Conservation (phyloP, 2,888 invertebrate species). For the Apamea epomidion region DNA sequence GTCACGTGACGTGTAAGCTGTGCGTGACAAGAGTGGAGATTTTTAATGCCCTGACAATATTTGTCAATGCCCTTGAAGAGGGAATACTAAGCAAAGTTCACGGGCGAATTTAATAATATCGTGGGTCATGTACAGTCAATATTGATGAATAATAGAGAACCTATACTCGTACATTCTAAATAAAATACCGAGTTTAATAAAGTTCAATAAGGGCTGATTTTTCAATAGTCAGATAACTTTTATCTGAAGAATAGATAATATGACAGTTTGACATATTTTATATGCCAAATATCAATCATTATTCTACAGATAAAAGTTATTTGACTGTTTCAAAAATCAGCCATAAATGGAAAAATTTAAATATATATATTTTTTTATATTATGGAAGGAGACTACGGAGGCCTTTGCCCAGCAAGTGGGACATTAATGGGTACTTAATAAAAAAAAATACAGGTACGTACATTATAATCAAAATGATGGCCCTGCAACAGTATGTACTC, state of each 20-base stretch:
- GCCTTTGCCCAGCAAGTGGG: too few relatives aligned
- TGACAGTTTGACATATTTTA: neutral
- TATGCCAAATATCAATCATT: neutral
- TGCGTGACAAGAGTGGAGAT: slow-evolving; percentile 64
- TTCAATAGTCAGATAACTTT: neutral
- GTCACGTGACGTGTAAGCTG: slow-evolving; percentile 60
- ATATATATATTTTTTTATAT: neutral
- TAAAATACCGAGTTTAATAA: neutral
- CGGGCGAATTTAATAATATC: neutral
- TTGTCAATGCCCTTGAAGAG: slow-evolving; percentile 35
- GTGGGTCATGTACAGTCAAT: neutral
- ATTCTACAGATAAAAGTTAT: neutral
- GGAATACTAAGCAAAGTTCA: slow-evolving; percentile 37
- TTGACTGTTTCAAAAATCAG: neutral
- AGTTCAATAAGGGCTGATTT: neutral
- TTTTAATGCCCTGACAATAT: slow-evolving; percentile 47
- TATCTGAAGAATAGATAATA: neutral
- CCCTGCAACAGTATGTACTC: neutral
- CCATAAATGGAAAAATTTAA: neutral
- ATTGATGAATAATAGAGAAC: slow-evolving; percentile 6
- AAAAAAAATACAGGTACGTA: neutral
- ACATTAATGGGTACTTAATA: too few relatives aligned
- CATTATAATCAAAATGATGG: neutral
- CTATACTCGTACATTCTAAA: neutral
- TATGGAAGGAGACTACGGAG: too few relatives aligned